phyloP scores from a whole-genome alignment of 2,797 vertebrate genomes.

The Gallinago nigripennis region DNA sequence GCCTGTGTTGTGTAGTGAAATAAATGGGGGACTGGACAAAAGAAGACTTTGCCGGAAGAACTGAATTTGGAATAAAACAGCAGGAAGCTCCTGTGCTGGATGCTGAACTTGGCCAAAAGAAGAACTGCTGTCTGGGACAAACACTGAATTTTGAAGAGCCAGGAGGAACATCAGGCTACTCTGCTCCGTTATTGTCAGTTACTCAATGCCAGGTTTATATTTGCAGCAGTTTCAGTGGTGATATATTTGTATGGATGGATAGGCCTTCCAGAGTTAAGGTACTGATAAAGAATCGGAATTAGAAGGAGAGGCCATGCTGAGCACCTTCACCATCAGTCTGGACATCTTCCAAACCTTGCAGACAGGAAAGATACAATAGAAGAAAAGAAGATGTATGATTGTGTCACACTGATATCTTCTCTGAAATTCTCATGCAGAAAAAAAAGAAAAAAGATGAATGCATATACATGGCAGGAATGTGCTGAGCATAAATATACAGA shows the following conservation, averaged over 20 bases:
- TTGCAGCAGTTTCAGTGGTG: background rate
- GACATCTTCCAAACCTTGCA: background rate
- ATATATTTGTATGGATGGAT: background rate
- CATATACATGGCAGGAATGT: background rate
- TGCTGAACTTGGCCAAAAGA: background rate
- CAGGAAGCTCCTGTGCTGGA: background rate
- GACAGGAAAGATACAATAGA: background rate
- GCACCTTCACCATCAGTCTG: background rate
- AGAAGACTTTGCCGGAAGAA: background rate
- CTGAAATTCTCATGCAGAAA: background rate
- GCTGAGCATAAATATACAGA: background rate
- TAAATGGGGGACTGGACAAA: background rate
- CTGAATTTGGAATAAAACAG: background rate
- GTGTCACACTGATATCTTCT: background rate
- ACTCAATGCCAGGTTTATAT: background rate
- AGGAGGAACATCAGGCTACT: background rate
- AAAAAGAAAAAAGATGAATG: background rate
- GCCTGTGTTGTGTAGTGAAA: rapidly evolving
- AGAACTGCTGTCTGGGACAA: rapidly evolving
- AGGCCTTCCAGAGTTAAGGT: background rate
- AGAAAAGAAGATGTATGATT: background rate
- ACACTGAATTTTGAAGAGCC: background rate
- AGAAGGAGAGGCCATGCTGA: background rate
- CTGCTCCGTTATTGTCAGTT: background rate
- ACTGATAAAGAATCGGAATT: background rate